Conservation (phyloP, 2,797 vertebrate genomes). For the Dallia pectoralis region DNA sequence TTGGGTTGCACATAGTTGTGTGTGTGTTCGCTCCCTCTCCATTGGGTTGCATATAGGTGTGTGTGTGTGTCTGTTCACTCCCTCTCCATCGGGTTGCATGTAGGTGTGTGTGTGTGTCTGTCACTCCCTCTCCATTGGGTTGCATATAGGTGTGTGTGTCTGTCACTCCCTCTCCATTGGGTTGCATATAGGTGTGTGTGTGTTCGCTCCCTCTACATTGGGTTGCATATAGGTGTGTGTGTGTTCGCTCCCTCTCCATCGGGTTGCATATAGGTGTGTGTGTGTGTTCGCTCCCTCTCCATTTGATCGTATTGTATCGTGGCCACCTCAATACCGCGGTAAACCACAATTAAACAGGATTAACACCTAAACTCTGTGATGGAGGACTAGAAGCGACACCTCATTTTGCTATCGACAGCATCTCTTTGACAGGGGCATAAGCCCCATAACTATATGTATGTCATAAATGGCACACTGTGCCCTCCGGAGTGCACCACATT, state of each 20-base stretch:
- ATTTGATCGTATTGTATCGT: slow-evolving; percentile 16
- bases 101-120: slow-evolving; percentile 12
- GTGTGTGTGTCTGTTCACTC: slow-evolving; percentile 22
- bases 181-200: slow-evolving; percentile 19
- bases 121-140: too few species aligned
- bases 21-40: too few species aligned
- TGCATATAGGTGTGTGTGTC: slow-evolving; percentile 43
- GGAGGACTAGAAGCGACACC: slow-evolving; percentile 32
- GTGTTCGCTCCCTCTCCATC: slow-evolving; percentile 28
- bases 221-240: slow-evolving; percentile 31
- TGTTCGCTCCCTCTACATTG: too few species aligned
- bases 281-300: background rate
- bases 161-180: too few species aligned
- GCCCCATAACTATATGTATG: slow-evolving; percentile 54
- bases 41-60: too few species aligned
- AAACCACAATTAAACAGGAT: slow-evolving; percentile 57
- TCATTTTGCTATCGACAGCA: slow-evolving; percentile 60
- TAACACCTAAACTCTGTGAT: slow-evolving; percentile 31
- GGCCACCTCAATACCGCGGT: slow-evolving; percentile 48
- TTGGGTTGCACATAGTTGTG: too few species aligned
- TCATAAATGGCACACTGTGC: background rate
- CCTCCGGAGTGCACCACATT: background rate
- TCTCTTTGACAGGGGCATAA: slow-evolving; percentile 42
- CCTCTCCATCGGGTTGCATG: too few species aligned
- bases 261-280: slow-evolving; percentile 22